Evolutionary conservation across 2,797 vertebrate species (phyloP).

Genomic region (Aphelocoma californica): DNA sequence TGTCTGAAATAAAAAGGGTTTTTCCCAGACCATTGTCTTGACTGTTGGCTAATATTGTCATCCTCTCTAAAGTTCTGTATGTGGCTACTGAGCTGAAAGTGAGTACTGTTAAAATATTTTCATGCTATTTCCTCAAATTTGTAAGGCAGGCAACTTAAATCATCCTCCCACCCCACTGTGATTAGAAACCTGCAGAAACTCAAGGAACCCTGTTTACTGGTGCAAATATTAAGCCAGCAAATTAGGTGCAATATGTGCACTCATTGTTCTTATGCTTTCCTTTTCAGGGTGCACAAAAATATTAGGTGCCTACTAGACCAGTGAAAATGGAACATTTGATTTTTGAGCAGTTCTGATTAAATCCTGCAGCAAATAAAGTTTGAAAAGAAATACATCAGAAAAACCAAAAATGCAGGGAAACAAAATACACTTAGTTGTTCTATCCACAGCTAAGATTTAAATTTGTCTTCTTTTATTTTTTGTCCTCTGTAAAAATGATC

Average conservation of each 20-base stretch:
- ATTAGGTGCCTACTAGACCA: not conserved
- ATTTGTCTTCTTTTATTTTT: not conserved
- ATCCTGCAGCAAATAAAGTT: not conserved
- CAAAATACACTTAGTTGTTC: not conserved
- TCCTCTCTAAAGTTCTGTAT: not conserved
- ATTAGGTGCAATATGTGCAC: not conserved
- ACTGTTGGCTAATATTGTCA: conserved; percentile 12
- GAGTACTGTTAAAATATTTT: conserved; percentile 40
- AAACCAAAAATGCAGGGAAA: not conserved
- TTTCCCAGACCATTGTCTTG: conserved; percentile 11
- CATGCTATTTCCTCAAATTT: not conserved
- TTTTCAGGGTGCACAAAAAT: not conserved
- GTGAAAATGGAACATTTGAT: not conserved
- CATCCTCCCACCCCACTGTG: not conserved
- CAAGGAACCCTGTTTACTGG: not conserved
- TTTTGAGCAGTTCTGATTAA: not conserved
- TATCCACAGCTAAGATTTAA: not conserved
- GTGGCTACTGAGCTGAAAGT: not conserved
- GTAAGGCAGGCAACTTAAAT: not conserved
- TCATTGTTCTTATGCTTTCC: not conserved
- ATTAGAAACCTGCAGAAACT: not conserved
- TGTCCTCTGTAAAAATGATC: not conserved
- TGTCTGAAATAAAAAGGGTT: conserved; percentile 30
- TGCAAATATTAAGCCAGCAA: not conserved
- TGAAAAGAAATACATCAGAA: not conserved